Conservation (phyloP, 2,797 vertebrate genomes). For the Enteromius treurensis region DNA sequence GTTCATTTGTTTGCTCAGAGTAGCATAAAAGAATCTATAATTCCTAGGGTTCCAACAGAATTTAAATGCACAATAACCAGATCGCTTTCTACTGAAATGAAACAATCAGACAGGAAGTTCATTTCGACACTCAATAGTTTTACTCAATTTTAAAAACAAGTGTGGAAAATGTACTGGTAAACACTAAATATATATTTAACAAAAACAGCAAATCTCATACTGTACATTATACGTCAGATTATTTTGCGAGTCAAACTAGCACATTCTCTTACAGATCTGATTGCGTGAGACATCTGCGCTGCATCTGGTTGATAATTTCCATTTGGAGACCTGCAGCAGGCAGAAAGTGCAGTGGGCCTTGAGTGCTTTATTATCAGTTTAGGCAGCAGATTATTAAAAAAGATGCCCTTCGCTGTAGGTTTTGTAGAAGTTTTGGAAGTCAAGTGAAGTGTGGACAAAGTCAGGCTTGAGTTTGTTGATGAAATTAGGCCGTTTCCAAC, state of each 20-base stretch:
- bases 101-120: not conserved
- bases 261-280: not conserved
- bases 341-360: not conserved
- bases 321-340: constrained; percentile 17
- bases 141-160: not conserved
- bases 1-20: not conserved
- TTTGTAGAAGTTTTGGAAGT: constrained; percentile 6
- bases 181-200: not conserved
- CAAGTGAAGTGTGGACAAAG: constrained; percentile 26
- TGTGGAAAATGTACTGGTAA: not conserved
- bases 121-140: not conserved
- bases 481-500: constrained; percentile 43
- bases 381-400: constrained; percentile 26
- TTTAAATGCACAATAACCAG: not conserved
- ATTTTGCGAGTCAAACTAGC: not conserved
- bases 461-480: constrained; percentile 1
- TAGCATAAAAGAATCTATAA: not conserved
- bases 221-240: not conserved
- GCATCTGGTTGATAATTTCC: constrained; percentile 22
- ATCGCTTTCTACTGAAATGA: not conserved
- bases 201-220: not conserved
- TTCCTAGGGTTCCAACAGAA: not conserved
- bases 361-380: constrained; percentile 32
- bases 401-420: constrained; percentile 20
- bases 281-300: not conserved